Evolutionary conservation across 2,113 vertebrate species (phyloP), one percentile per base, ranked within the genome.

Genomic region (Nyctibius bracteatus): DNA sequence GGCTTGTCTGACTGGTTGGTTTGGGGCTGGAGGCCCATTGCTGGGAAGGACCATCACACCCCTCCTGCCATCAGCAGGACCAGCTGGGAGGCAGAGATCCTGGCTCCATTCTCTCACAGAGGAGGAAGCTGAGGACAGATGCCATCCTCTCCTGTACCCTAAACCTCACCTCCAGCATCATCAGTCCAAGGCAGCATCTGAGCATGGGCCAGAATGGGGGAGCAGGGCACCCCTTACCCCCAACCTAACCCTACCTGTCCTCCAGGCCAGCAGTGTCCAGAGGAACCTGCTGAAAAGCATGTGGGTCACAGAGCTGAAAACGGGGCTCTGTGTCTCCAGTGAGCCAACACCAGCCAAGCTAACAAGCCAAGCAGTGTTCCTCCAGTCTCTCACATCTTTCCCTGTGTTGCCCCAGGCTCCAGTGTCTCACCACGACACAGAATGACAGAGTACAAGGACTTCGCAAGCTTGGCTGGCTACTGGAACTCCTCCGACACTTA

Each of bases 401-500:
- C 30, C 13, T 75, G 46, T 90, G 67, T 80, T 39, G 33, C 78
- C 52, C 31, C 31, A 68, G 90, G 86, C 30, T 86, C 65, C 52
- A 51, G 6, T 28, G 0, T 21, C 74, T 84, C 67, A n/a, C 54
- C 39, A 51, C 27, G 3, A 58, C 88, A 54, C 47, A 86, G 83
- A 66, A 99, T 99, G 98, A 98, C 98, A 1, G 98, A 99, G 73
- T 97, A 97, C 2, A 98, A 99, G 96, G 98, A 99, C 90, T 98
- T 98, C 59, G 90, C 55, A 41, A 96, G 96, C 89, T 92, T 96
- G 18, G 97, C 92, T 22, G 98, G 94, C 8, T 98, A 96, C 88
- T 97, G 94, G 75, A 99, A 99, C 14, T 77, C 97, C 10, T 99
- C 99, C 0, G 97, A 98, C 28, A 98, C 94, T 95, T 98, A 98